Percentiles rank a stretch among this genome's conserved stretches.
phyloP scores from a whole-genome alignment of 37 sponge, comb jelly and placozoan species.

The Chondrosia reniformis region DNA sequence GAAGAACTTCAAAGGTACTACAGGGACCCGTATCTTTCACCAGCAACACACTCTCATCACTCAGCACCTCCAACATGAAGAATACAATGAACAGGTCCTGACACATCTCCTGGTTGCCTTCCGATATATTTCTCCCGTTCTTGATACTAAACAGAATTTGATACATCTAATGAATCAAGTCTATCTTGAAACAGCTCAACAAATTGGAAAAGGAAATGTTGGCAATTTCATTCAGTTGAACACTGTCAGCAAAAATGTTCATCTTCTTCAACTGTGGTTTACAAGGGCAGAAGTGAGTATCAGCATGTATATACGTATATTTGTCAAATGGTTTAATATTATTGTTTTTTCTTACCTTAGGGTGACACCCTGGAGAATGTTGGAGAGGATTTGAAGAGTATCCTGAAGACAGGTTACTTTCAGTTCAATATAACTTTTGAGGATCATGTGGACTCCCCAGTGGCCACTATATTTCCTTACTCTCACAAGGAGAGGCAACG shows the following conservation, averaged over 20 bases:
- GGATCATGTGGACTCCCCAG: background rate
- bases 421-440: constrained; percentile 35
- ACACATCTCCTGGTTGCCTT: constrained; percentile 84
- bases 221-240: constrained; percentile 14
- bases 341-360: no score
- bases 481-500: background rate
- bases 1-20: constrained; percentile 57
- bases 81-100: constrained; percentile 85
- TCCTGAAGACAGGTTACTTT: constrained; percentile 63
- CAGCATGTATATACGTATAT: no score
- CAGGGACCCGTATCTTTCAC: constrained; percentile 40
- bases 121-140: constrained; percentile 67
- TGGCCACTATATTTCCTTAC: background rate
- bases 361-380: constrained; percentile 82
- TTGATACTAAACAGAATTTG: constrained; percentile 44
- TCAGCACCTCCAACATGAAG: constrained; percentile 79
- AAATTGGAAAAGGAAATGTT: constrained; percentile 31
- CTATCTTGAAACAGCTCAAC: constrained; percentile 11
- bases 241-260: constrained; percentile 79
- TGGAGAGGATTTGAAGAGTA: constrained; percentile 50
- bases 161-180: constrained; percentile 52
- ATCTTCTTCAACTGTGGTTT: constrained; percentile 80
- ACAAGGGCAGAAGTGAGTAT: constrained; percentile 67
- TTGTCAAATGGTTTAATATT: no score
- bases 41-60: constrained; percentile 74